Evolutionary conservation across 23 tunicate species (phyloP), one percentile per base, ranked within the genome.

Genomic region (Oikopleura dioica): DNA sequence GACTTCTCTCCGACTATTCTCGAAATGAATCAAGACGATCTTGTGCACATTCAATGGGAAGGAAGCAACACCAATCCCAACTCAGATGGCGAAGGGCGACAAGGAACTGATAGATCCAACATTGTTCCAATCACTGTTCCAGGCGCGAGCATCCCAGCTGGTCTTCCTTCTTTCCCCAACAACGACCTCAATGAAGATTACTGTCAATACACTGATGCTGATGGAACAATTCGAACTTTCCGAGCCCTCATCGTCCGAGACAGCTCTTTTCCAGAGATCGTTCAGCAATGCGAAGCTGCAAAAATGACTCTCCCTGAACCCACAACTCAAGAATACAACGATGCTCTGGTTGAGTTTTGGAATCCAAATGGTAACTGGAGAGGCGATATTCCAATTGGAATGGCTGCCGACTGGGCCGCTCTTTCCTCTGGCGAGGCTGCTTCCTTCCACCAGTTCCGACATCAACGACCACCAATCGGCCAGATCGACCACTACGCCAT

Each of bases 1-100:
- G 97, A 91, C 44, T 91, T 79, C 77, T 37, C 78, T 36, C 97
- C 97, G 0, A 86, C 79, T 36, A 75, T 78, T 33, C 59, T 83
- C 34, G 1, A 55, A 1, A 68, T 85, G 1, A 36, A 0, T 0
- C 35, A 36, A 1, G 38, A 55, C 4, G 97, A 91, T 63, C 78
- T 77, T 0, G 79, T 91, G 0, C 97, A 91, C 68, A 35, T 91
- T 9, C 97, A 91, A 78, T 91, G 97, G 97, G 85, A 89, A 9
- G 97, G 97, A 1, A 85, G 92, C 1, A 91, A 91, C 75, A 76
- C 87, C 12, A 92, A 91, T 76, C 76, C 85, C 44, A 91, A 91
- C 77, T 51, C 67, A 31, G 97, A 84, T 4, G 97, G 97, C 1
- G 92, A 91, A 76, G 97, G 97, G 30, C 59, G 36, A 44, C 87